Evolutionary conservation across 2,113 vertebrate genomes (phyloP).

Genomic region (Lycocorax pyrrhopterus): DNA sequence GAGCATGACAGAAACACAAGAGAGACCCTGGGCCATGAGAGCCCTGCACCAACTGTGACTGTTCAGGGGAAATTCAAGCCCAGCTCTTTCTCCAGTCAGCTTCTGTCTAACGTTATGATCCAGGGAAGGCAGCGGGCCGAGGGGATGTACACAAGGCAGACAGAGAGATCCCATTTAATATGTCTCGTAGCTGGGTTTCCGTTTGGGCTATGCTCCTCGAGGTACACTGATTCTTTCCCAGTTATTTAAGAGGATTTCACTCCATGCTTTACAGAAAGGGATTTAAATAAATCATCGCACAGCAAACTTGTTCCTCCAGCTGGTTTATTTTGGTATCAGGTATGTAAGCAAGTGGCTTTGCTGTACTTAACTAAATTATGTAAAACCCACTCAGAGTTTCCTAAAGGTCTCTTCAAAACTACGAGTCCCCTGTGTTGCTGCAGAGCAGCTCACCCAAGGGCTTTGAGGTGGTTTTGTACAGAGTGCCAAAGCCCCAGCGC

Average conservation of each 20-base stretch:
- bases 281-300: slow-evolving; percentile 51
- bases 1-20: accelerated
- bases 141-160: background rate
- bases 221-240: background rate
- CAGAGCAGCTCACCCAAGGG: background rate
- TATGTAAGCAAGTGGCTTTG: slow-evolving; percentile 52
- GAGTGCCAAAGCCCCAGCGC: background rate
- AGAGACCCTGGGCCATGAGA: background rate
- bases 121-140: background rate
- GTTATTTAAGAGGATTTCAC: slow-evolving; percentile 55
- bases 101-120: background rate
- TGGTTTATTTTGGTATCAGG: slow-evolving; percentile 50
- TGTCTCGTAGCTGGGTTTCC: background rate
- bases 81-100: background rate
- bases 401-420: slow-evolving; percentile 48
- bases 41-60: background rate
- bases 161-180: background rate
- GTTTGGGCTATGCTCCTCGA: background rate
- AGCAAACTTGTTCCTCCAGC: slow-evolving; percentile 43
- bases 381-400: slow-evolving; percentile 56
- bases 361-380: slow-evolving; percentile 49
- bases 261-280: background rate
- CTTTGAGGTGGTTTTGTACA: slow-evolving; percentile 32
- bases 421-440: background rate
- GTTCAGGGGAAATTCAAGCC: background rate